A percentile compares a stretch with the other conserved stretches of the same genome.
These are phyloP conservation scores for Hesperophylax magnus DNA, from an alignment of 1,140 invertebrate genomes.

Conservation along the genomic window DNA sequence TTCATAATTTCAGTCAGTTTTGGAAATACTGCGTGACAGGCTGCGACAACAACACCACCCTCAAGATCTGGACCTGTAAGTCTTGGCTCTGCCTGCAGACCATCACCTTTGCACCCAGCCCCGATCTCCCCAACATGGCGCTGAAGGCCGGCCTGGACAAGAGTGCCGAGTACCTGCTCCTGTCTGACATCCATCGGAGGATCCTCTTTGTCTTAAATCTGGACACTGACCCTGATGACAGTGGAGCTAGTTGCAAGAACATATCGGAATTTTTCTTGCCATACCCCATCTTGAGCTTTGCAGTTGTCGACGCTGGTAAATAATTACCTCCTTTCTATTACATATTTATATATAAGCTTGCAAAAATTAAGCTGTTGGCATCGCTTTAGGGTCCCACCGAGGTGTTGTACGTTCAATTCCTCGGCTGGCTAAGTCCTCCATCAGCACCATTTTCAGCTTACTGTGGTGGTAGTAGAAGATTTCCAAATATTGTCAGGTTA, in stretches of 20 bases:
- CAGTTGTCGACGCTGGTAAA: slow-evolving; percentile 84
- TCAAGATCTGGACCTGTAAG: slow-evolving; percentile 96
- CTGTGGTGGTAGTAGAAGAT: too few species aligned
- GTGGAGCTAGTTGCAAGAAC: slow-evolving; percentile 68
- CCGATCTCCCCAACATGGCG: slow-evolving; percentile 61
- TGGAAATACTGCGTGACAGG: slow-evolving; percentile 97
- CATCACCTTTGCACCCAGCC: slow-evolving; percentile 76
- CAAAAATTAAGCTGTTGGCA: too few species aligned
- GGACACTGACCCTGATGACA: slow-evolving; percentile 61
- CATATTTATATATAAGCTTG: too few species aligned
- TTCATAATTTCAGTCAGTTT: slow-evolving; percentile 77
- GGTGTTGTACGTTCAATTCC: too few species aligned
- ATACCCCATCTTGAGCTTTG: slow-evolving; percentile 88
- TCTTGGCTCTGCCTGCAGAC: slow-evolving; percentile 94
- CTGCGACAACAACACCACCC: slow-evolving; percentile 88
- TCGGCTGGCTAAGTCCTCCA: too few species aligned
- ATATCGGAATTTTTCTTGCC: slow-evolving; percentile 88
- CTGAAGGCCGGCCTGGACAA: slow-evolving; percentile 88
- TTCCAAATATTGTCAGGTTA: too few species aligned
- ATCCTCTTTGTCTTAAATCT: slow-evolving; percentile 86
- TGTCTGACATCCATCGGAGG: slow-evolving; percentile 86
- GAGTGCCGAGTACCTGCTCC: slow-evolving; percentile 84
- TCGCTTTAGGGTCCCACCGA: too few species aligned
- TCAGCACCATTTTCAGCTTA: too few species aligned
- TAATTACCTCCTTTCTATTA: neutral